Evolutionary conservation across 2,888 invertebrate genomes (phyloP), one percentile per base, ranked within the genome.

Genomic region (Drosophila anceps): DNA sequence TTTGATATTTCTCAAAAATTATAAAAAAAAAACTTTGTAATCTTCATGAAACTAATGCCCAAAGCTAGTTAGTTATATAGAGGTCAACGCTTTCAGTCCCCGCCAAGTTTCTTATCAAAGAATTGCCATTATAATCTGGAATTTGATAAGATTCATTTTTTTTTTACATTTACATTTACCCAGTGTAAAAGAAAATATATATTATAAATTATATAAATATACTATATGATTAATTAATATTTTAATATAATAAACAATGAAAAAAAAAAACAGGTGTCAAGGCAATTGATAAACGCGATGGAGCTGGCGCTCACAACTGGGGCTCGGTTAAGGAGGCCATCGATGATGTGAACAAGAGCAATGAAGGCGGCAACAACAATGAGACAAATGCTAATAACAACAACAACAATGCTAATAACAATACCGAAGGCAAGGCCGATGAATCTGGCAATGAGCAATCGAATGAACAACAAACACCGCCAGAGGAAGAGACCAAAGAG

Each of bases 231-330:
- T 12, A 41, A 59, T 35, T 60, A 6, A 6, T 18, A n/a, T 12
- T 33, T 50, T 2, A 41, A 41, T 41, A 3, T 24, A 24, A 24
- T 24, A 24, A 2, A 24, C n/a, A n/a, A n/a, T n/a, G n/a, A 24
- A 24, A 18, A 33, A 29, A 35, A 12, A 4, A n/a, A 31, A 43
- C 59, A 91, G 92, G 92, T 91, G 96, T 98, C 79, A 98, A 98
- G 94, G 95, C 98, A 79, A 95, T 98, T 88, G 98, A 98, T 93
- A 98, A 98, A 94, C 96, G 97, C 84, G 98, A 98, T 91, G 98
- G 98, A 91, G 97, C 96, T 93, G 98, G 98, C 76, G 96, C 98
- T 87, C 98, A 98, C 93, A 99, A 98, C 94, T 98, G 98, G 98
- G 98, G 98, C 90, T 97, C 97, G 74, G 95, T 97, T 89, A 97